phyloP scores from a whole-genome alignment of 1,140 invertebrate genomes.

The Drosophila carrolli region DNA sequence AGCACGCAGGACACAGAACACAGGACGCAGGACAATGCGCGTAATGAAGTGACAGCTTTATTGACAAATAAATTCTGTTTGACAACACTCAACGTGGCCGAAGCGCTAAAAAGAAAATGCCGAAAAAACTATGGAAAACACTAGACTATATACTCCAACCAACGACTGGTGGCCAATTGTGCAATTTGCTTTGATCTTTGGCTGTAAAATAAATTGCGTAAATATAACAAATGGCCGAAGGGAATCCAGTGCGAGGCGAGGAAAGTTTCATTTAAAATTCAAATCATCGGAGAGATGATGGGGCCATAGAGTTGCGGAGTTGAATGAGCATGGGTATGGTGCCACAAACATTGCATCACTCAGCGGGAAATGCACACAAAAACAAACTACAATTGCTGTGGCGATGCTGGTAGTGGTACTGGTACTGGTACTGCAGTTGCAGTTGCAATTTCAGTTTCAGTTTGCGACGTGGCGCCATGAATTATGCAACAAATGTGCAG shows the following conservation, averaged over 20 bases:
- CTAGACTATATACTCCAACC: conserved; percentile 16
- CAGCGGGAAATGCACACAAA: conserved; percentile 35
- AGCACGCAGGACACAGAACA: conserved; percentile 30
- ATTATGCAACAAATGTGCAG: conserved; percentile 80
- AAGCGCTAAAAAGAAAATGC: conserved; percentile 36
- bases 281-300: conserved; percentile 50
- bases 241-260: conserved; percentile 11
- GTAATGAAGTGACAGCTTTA: conserved; percentile 83
- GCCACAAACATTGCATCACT: conserved; percentile 43
- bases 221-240: conserved; percentile 61
- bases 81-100: conserved; percentile 66
- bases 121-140: conserved; percentile 37
- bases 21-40: conserved; percentile 58
- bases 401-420: neutral
- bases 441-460: conserved; percentile 46
- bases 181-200: conserved; percentile 73
- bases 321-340: conserved; percentile 2
- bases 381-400: conserved; percentile 36
- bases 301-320: conserved; percentile 1
- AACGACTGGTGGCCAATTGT: conserved; percentile 53
- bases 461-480: conserved; percentile 60
- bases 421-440: neutral
- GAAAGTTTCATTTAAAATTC: conserved; percentile 62
- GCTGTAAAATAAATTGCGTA: conserved; percentile 77
- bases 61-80: conserved; percentile 83